A percentile compares a stretch with the other conserved stretches of the same genome.
These are phyloP conservation scores for Helicoverpa assulta DNA, from an alignment of 2,888 invertebrate genomes.

Conservation along the genomic window DNA sequence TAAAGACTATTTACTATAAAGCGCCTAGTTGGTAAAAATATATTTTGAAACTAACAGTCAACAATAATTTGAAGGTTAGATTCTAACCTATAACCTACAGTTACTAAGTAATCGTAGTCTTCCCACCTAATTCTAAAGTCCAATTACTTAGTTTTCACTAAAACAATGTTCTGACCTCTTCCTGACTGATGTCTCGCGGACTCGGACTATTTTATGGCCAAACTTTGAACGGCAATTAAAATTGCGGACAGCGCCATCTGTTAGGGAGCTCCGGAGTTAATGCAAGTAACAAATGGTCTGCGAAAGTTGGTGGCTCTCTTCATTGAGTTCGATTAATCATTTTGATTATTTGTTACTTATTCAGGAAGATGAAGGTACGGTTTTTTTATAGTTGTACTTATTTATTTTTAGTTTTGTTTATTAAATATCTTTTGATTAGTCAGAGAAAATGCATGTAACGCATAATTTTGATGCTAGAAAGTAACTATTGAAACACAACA, in stretches of 20 bases:
- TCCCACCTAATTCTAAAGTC: slow-evolving; percentile 15
- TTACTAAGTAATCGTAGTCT: slow-evolving; percentile 2
- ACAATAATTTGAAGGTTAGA: too few relatives aligned
- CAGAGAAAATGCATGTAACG: too few relatives aligned
- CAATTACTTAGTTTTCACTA: slow-evolving; percentile 43
- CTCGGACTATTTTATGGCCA: slow-evolving; percentile 44
- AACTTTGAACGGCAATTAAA: slow-evolving; percentile 58
- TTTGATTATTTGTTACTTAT: not conserved
- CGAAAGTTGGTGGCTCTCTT: slow-evolving; percentile 34
- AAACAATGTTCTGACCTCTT: slow-evolving; percentile 41
- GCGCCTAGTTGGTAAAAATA: too few relatives aligned
- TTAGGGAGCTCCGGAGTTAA: slow-evolving; percentile 44
- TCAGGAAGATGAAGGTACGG: not conserved
- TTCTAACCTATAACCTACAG: too few relatives aligned
- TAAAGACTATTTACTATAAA: too few relatives aligned
- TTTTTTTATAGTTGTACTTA: too few relatives aligned
- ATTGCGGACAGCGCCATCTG: slow-evolving; percentile 62
- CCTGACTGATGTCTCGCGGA: slow-evolving; percentile 53
- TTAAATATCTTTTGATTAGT: too few relatives aligned
- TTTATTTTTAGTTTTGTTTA: too few relatives aligned
- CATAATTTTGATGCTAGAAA: too few relatives aligned
- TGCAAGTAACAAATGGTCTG: slow-evolving; percentile 54
- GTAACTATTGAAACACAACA: too few relatives aligned
- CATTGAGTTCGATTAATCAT: slow-evolving; percentile 29
- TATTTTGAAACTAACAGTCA: too few relatives aligned